A percentile compares a stretch with the other conserved stretches of the same genome.
phyloP scores from a whole-genome alignment of 2,113 vertebrate species.

The Glaucomys volans region DNA sequence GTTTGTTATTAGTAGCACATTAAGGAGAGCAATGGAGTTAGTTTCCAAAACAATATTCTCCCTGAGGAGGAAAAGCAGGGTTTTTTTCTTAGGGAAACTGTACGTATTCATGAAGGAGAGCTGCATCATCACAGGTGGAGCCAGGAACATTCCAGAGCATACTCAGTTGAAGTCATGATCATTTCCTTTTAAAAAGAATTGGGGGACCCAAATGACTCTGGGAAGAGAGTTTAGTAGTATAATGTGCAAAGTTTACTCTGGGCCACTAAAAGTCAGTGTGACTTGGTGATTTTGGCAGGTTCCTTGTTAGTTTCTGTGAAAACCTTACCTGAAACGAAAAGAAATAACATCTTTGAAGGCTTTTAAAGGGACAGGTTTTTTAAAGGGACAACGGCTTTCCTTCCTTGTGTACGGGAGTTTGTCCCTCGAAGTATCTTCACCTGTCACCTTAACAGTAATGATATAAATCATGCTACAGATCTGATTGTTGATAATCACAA shows the following conservation, averaged over 20 bases:
- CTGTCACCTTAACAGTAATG: not conserved
- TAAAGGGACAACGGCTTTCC: not conserved
- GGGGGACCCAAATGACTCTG: not conserved
- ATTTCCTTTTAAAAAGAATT: not conserved
- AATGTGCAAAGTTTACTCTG: not conserved
- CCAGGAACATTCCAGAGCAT: not conserved
- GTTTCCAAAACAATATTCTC: not conserved
- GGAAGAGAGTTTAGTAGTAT: too few species aligned
- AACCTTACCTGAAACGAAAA: not conserved
- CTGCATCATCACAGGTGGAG: too few species aligned
- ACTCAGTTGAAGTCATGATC: not conserved
- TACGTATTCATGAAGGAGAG: not conserved
- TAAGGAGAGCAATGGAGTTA: not conserved
- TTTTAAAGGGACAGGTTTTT: not conserved
- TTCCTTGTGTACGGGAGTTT: not conserved
- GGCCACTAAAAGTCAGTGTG: too few species aligned
- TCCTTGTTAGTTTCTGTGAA: not conserved
- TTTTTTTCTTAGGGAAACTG: not conserved
- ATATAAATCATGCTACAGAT: not conserved
- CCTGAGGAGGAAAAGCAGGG: not conserved
- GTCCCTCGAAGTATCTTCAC: too few species aligned
- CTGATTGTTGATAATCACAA: not conserved
- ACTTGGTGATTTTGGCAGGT: not conserved
- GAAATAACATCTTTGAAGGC: not conserved
- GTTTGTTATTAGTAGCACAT: not conserved